These are phyloP conservation scores for Nannobrachium achirus DNA, from an alignment of 2,113 vertebrate genomes.

Conservation along the genomic window DNA sequence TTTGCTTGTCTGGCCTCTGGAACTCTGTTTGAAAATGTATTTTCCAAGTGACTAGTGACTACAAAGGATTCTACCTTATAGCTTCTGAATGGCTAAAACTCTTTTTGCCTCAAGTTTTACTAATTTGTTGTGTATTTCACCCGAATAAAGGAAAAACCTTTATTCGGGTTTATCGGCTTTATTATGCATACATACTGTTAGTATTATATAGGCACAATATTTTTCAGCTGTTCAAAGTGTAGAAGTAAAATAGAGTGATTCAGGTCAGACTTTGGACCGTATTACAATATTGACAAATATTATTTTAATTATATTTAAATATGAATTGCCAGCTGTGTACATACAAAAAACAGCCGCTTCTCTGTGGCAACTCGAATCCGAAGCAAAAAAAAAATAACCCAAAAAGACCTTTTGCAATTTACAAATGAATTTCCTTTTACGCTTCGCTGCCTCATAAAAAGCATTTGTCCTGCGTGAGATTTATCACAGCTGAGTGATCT, in stretches of 20 bases:
- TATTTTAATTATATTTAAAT: neutral
- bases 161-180: too few species aligned
- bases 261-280: neutral
- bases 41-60: neutral
- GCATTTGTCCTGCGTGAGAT: constrained; percentile 78
- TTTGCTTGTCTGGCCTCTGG: neutral
- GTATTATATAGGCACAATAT: too few species aligned
- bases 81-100: neutral
- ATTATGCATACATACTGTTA: too few species aligned
- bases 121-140: neutral
- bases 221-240: too few species aligned
- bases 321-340: neutral
- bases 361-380: constrained; percentile 56
- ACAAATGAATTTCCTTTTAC: constrained; percentile 76
- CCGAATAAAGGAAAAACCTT: neutral
- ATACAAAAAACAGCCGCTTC: constrained; percentile 28
- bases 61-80: neutral
- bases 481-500: constrained; percentile 78
- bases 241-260: too few species aligned
- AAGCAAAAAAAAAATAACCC: constrained; percentile 46
- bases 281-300: neutral
- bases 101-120: neutral
- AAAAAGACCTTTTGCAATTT: constrained; percentile 70
- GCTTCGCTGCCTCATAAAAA: constrained; percentile 68
- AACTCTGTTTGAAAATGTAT: constrained; percentile 1